Percentiles rank a stretch among this genome's conserved stretches.
Evolutionary conservation across 2,888 invertebrate genomes (phyloP).

Genomic region (Meganola albula): DNA sequence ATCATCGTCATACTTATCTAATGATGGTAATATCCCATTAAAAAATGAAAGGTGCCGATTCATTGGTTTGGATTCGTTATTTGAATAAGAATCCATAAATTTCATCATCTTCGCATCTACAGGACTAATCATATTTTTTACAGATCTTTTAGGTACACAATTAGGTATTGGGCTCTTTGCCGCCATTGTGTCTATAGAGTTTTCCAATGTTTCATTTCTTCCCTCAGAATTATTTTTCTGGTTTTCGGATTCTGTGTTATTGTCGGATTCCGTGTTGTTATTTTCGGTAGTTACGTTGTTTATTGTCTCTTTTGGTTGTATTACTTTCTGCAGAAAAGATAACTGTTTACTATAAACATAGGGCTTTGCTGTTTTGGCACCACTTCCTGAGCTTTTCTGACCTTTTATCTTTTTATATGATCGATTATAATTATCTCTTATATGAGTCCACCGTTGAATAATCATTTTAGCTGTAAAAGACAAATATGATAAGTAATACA

Average conservation of each 20-base stretch:
- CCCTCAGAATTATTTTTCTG: constrained; percentile 16
- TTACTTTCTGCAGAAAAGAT: constrained; percentile 25
- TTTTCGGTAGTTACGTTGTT: constrained; percentile 6
- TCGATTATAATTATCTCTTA: constrained; percentile 31
- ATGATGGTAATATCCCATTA: constrained; percentile 24
- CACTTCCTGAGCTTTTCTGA: constrained; percentile 22
- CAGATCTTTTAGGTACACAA: constrained; percentile 7
- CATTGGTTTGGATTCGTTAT: constrained; percentile 15
- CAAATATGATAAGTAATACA: constrained; percentile 5
- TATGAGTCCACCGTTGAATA: constrained; percentile 26
- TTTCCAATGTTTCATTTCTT: constrained; percentile 14
- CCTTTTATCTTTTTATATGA: constrained; percentile 25
- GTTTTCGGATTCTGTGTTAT: constrained; percentile 11
- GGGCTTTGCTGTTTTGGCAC: constrained; percentile 24
- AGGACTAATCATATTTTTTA: constrained; percentile 14
- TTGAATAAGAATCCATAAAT: constrained; percentile 19
- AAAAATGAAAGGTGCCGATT: too few relatives aligned
- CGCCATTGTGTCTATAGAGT: constrained; percentile 11
- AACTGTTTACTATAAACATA: constrained; percentile 25
- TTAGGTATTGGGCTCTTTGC: constrained; percentile 12
- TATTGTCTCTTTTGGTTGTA: constrained; percentile 13
- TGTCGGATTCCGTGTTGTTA: constrained; percentile 13
- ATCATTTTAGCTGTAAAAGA: constrained; percentile 16
- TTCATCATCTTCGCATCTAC: constrained; percentile 16
- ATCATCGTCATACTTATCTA: constrained; percentile 26